Percentiles rank a stretch among this genome's conserved stretches.
These are phyloP conservation scores for Drosophila infuscata DNA, from an alignment of 2,888 invertebrate genomes.

Conservation along the genomic window DNA sequence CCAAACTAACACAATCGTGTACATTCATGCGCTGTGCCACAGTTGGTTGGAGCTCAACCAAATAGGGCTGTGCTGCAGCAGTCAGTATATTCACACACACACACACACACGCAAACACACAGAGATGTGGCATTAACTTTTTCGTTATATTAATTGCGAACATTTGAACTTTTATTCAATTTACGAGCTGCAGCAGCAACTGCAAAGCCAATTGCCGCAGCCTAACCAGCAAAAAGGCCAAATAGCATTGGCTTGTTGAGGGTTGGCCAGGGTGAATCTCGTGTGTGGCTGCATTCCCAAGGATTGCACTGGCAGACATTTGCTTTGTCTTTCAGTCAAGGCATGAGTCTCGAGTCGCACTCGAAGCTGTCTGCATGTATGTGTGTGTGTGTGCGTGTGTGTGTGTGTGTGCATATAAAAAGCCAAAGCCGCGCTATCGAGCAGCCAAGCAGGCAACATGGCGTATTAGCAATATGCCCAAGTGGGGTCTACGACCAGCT, in stretches of 20 bases:
- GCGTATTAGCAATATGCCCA: constrained; percentile 73
- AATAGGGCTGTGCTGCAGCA: constrained; percentile 22
- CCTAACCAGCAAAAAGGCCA: constrained; percentile 39
- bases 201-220: constrained; percentile 41
- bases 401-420: constrained; percentile 4
- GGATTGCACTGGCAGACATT: constrained; percentile 42
- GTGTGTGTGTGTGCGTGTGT: constrained; percentile 6
- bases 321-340: constrained; percentile 54
- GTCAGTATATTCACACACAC: constrained; percentile 12
- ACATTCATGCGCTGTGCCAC: constrained; percentile 14
- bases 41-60: constrained; percentile 42
- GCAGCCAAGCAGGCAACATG: constrained; percentile 40
- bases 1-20: background rate
- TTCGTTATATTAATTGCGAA: constrained; percentile 84
- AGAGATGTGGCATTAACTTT: constrained; percentile 74
- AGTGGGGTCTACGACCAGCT: constrained; percentile 66
- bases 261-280: background rate
- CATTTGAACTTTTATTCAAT: constrained; percentile 84
- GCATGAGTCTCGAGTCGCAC: constrained; percentile 31
- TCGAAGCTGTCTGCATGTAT: constrained; percentile 16
- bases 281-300: constrained; percentile 10
- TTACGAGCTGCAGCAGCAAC: constrained; percentile 74
- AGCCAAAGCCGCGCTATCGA: background rate
- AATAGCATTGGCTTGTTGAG: constrained; percentile 1
- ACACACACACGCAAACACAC: constrained; percentile 21